phyloP scores from a whole-genome alignment of 1,140 invertebrate genomes.

The Artemia franciscana region DNA sequence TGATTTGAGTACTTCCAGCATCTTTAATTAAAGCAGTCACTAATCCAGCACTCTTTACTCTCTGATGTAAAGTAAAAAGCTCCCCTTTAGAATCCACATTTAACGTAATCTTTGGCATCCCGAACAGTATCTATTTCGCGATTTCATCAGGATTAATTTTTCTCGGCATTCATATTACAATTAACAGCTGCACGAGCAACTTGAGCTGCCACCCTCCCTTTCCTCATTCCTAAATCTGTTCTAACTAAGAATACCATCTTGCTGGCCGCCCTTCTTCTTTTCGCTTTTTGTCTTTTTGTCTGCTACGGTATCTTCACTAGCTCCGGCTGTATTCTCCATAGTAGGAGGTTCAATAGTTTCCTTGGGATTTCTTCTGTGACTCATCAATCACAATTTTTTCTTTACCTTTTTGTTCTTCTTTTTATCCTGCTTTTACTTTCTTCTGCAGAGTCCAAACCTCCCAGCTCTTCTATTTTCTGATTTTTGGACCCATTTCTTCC shows the following conservation, averaged over 20 bases:
- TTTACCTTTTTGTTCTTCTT: too few relatives aligned
- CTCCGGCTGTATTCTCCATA: too few relatives aligned
- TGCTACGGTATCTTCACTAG: too few relatives aligned
- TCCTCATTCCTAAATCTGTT: constrained; percentile 24
- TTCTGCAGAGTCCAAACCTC: too few relatives aligned
- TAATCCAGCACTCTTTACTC: neutral
- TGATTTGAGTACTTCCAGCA: constrained; percentile 7
- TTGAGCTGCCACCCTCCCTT: constrained; percentile 27
- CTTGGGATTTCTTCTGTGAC: too few relatives aligned
- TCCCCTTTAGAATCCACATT: constrained; percentile 2
- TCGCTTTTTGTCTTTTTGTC: too few relatives aligned
- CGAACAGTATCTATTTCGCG: neutral
- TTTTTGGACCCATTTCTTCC: too few relatives aligned
- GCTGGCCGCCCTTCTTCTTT: too few relatives aligned
- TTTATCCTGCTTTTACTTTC: too few relatives aligned
- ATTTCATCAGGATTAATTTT: neutral
- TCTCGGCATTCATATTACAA: constrained; percentile 3
- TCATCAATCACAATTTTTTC: too few relatives aligned
- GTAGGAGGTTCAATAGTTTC: too few relatives aligned
- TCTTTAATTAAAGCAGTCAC: constrained; percentile 3
- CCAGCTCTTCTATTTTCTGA: too few relatives aligned
- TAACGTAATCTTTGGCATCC: constrained; percentile 4
- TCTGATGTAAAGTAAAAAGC: neutral
- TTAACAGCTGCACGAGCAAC: constrained; percentile 26
- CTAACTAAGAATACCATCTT: constrained; percentile 32